Base-by-base conservation (phyloP, 1,140 invertebrate genomes). In the Ooceraea biroi region DNA sequence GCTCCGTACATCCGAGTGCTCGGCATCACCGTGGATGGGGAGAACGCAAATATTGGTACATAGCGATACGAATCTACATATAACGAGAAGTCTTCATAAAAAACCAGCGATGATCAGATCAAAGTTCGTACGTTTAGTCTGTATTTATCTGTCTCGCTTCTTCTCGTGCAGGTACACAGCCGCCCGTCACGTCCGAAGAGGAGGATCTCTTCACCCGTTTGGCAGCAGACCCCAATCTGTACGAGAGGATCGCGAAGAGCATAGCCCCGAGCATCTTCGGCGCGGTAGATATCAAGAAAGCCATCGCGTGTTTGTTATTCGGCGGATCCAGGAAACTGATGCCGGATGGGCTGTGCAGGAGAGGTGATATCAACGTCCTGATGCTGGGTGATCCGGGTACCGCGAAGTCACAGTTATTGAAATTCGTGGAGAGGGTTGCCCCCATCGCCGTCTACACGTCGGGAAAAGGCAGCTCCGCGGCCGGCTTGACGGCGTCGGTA, bases 191-290 rank as follows among this genome's bases (percentile, higher is more conserved):
- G 2, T 93, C 96, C 0, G 97, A 98, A 63, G 99, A 99, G 90
- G 99, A 99, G 94, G 98, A 99, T 90, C 95, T 97, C 83, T 99
- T 99, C 92, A 94, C 97, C 14, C 95, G 97, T 87, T 94, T 99
- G 84, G 98, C 99, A 8, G 96, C 97, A 5, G 96, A 97, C 48
- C 95, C 97, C 0, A 97, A 99, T 93, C 95, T 99, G 52, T 99
- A 99, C 92, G 98, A 99, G 8, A 96, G 97, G 73, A 96, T 99
- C 72, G 96, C 98, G 0, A 97, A 96, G 85, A 99, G 98, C 71
- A 97, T 99, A 90, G 99, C 99, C 12, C 99, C 99, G 0, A 99
- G 99, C 90, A 99, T 99, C 86, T 99, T 97, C 94, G 99, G 99
- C 0, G 97, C 97, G 61, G 90, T 95, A 10, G 99, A 99, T 94